Conservation (phyloP, 2,888 invertebrate genomes). For the Epirrhoe tristata region DNA sequence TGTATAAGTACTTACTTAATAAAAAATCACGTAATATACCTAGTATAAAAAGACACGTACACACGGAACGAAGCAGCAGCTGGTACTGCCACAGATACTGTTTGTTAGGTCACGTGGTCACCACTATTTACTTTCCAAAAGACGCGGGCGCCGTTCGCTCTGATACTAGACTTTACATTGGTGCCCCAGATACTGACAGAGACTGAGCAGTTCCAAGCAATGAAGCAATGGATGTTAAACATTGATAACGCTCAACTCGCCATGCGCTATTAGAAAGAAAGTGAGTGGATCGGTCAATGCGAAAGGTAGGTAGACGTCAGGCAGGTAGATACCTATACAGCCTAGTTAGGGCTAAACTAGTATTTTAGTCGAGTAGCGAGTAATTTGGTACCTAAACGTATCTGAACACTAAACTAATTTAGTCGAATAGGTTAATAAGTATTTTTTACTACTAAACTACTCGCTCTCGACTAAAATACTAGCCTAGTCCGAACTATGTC, state of each 20-base stretch:
- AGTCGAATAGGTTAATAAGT: too few species aligned
- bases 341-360: too few species aligned
- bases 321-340: too few species aligned
- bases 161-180: conserved; percentile 8
- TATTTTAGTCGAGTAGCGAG: too few species aligned
- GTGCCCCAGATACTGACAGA: not conserved
- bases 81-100: not conserved
- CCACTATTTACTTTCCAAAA: not conserved
- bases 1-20: too few species aligned
- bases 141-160: not conserved
- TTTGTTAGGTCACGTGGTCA: too few species aligned
- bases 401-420: too few species aligned
- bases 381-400: too few species aligned
- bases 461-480: too few species aligned
- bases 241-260: not conserved
- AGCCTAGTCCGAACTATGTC: too few species aligned
- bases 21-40: not conserved
- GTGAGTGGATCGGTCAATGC: conserved; percentile 3
- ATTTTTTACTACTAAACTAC: too few species aligned
- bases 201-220: not conserved
- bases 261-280: conserved; percentile 1
- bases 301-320: not conserved
- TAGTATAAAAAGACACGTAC: not conserved
- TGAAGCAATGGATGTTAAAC: conserved; percentile 8
- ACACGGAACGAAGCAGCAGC: not conserved